A percentile compares a stretch with the other conserved stretches of the same genome.
These are phyloP conservation scores for Erethizon dorsatum DNA, from an alignment of 2,797 vertebrate species.

Conservation along the genomic window DNA sequence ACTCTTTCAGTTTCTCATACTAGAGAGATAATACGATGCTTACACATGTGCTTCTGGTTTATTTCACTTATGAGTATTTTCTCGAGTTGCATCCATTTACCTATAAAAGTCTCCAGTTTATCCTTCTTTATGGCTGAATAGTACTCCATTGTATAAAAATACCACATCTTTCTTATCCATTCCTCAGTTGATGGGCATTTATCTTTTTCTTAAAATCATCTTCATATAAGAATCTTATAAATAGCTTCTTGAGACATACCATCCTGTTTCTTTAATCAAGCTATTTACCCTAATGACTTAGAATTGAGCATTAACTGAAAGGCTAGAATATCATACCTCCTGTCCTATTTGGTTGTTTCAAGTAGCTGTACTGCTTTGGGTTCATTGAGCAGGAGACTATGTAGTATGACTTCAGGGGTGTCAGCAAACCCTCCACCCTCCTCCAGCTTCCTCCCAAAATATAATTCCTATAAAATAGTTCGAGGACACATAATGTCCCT, in stretches of 20 bases:
- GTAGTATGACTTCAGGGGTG: neutral
- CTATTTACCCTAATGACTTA: neutral
- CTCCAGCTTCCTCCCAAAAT: neutral
- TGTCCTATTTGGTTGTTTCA: neutral
- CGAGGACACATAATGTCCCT: neutral
- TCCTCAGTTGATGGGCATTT: no score
- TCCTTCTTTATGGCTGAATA: no score
- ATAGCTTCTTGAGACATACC: neutral
- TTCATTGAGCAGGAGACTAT: neutral
- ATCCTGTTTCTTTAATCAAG: slow-evolving; percentile 27
- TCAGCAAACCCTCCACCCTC: neutral
- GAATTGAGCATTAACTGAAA: slow-evolving; percentile 24
- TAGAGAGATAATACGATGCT: no score
- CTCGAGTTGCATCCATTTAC: no score
- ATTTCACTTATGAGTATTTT: no score
- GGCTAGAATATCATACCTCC: neutral
- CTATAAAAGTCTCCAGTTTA: no score
- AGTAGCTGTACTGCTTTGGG: neutral
- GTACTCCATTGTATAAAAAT: no score
- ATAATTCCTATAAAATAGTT: slow-evolving; percentile 16
- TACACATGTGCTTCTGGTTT: no score
- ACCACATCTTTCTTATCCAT: no score
- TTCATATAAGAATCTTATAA: slow-evolving; percentile 19
- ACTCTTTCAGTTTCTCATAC: no score
- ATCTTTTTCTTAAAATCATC: neutral